phyloP scores from a whole-genome alignment of 2,113 vertebrate genomes.

The Taxidea taxus region DNA sequence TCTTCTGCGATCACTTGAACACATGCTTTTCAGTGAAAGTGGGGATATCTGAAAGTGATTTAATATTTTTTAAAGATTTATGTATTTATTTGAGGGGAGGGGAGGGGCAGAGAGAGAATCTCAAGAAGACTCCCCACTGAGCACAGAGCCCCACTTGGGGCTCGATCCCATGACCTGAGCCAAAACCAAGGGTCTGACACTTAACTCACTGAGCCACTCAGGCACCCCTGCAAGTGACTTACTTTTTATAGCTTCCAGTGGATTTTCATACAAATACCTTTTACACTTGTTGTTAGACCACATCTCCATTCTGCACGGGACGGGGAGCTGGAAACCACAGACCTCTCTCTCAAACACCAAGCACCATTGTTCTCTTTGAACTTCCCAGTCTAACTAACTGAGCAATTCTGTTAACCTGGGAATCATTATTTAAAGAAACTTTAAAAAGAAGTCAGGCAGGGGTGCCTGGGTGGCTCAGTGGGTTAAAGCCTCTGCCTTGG shows the following conservation, averaged over 20 bases:
- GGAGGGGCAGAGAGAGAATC: neutral
- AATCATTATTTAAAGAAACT: neutral
- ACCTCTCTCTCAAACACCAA: neutral
- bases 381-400: neutral
- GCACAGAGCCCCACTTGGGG: neutral
- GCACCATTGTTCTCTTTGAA: too few species aligned
- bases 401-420: neutral
- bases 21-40: neutral
- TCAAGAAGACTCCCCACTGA: neutral
- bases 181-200: neutral
- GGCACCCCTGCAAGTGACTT: neutral
- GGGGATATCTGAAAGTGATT: neutral
- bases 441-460: too few species aligned
- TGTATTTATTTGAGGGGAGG: too few species aligned
- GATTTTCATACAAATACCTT: neutral
- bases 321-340: neutral
- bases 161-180: neutral
- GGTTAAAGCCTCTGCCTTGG: too few species aligned
- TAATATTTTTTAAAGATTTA: too few species aligned
- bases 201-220: neutral
- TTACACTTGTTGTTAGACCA: neutral
- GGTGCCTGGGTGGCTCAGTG: too few species aligned
- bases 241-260: neutral
- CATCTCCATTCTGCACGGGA: neutral
- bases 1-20: neutral